Conservation (phyloP, 37 sponge, comb jelly and placozoan genomes). For the Petrosia ficiformis region DNA sequence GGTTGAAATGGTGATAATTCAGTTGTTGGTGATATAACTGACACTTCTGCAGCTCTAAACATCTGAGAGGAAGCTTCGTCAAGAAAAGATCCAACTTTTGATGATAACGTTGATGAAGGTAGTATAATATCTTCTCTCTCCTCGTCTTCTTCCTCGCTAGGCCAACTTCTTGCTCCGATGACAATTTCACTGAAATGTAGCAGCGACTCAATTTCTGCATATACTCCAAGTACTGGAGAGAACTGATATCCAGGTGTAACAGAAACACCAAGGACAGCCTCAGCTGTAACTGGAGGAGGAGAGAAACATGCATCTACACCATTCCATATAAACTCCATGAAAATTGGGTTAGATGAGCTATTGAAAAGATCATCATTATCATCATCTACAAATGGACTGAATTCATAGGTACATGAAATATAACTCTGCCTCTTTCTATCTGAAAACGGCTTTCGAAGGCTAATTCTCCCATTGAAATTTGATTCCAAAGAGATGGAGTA, state of each 20-base stretch:
- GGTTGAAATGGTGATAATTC: slow-evolving; percentile 9
- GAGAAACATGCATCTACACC: slow-evolving; percentile 8
- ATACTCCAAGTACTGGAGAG: slow-evolving; percentile 37
- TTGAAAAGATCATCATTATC: not conserved
- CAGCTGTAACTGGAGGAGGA: slow-evolving; percentile 45
- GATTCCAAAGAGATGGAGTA: not conserved
- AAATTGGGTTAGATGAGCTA: not conserved
- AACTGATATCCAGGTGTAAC: slow-evolving; percentile 28
- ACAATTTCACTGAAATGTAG: slow-evolving; percentile 25
- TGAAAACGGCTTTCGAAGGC: not conserved
- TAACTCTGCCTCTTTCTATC: not conserved
- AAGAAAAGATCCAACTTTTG: slow-evolving; percentile 18
- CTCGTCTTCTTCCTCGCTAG: not conserved
- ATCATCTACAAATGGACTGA: slow-evolving; percentile 7
- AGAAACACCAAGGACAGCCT: slow-evolving; percentile 36
- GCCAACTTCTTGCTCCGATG: slow-evolving; percentile 16
- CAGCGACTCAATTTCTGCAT: slow-evolving; percentile 35
- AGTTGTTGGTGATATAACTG: slow-evolving; percentile 42
- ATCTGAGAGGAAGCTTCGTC: slow-evolving; percentile 21
- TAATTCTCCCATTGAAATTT: not conserved
- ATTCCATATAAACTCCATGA: slow-evolving; percentile 42
- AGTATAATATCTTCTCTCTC: slow-evolving; percentile 3
- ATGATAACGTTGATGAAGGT: not conserved
- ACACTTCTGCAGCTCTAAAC: slow-evolving; percentile 9
- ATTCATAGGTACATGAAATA: not conserved